These are phyloP conservation scores for Eulithis prunata DNA, from an alignment of 2,888 invertebrate species.

Conservation along the genomic window DNA sequence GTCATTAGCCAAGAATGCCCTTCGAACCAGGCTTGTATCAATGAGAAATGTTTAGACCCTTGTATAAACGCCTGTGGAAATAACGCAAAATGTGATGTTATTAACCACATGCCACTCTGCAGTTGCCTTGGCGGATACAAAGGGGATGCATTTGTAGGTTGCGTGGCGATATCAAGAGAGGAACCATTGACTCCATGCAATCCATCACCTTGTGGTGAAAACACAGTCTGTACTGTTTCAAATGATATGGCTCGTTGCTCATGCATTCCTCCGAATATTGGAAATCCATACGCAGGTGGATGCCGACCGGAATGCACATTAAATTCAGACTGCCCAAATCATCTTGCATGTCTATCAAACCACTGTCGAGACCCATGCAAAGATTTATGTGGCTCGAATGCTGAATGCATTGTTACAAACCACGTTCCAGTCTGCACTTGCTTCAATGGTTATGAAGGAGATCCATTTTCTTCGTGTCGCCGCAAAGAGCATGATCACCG, in stretches of 20 bases:
- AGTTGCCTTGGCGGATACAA: slow-evolving; percentile 90
- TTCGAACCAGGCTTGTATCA: slow-evolving; percentile 90
- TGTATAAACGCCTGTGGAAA: slow-evolving; percentile 90
- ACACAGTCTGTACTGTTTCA: slow-evolving; percentile 89
- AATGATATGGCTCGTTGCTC: slow-evolving; percentile 89
- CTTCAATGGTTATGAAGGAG: slow-evolving; percentile 89
- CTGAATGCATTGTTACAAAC: slow-evolving; percentile 92
- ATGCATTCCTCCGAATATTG: slow-evolving; percentile 95
- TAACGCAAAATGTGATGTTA: slow-evolving; percentile 91
- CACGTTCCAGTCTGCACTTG: slow-evolving; percentile 94
- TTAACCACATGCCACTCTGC: slow-evolving; percentile 92
- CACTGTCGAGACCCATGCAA: slow-evolving; percentile 94
- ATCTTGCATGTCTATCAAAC: slow-evolving; percentile 91
- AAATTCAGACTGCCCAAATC: slow-evolving; percentile 91
- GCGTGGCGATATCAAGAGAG: slow-evolving; percentile 83
- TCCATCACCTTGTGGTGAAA: slow-evolving; percentile 93
- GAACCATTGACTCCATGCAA: slow-evolving; percentile 86
- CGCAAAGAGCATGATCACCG: slow-evolving; percentile 77
- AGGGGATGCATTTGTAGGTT: slow-evolving; percentile 94
- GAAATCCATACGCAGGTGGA: slow-evolving; percentile 93
- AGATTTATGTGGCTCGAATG: slow-evolving; percentile 92
- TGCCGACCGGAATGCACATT: slow-evolving; percentile 94
- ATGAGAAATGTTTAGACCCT: slow-evolving; percentile 93
- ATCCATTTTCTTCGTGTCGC: slow-evolving; percentile 92
- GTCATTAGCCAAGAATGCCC: slow-evolving; percentile 93